These are phyloP conservation scores for Tanytarsus gracilentus DNA, from an alignment of 2,888 invertebrate genomes.

Conservation along the genomic window DNA sequence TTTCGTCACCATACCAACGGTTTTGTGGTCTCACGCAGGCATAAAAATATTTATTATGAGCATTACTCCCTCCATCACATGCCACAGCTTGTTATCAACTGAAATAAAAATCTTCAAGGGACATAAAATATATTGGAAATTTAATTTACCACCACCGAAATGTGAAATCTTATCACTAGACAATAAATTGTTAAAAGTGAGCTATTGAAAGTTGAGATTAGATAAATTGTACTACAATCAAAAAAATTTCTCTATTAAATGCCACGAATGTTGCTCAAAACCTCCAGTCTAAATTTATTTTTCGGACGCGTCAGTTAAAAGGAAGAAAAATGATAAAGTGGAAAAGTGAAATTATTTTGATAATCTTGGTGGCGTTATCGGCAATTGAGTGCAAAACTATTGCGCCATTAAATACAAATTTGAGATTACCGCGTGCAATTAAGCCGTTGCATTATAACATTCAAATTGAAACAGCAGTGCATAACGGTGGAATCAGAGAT, in stretches of 20 bases:
- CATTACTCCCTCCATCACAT: too few relatives aligned
- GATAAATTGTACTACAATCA: too few relatives aligned
- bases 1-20: too few relatives aligned
- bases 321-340: constrained; percentile 12
- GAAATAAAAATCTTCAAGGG: too few relatives aligned
- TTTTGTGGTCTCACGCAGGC: too few relatives aligned
- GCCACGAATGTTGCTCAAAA: background rate
- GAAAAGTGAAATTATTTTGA: background rate
- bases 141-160: too few relatives aligned
- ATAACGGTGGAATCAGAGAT: background rate
- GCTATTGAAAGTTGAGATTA: too few relatives aligned
- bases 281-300: background rate
- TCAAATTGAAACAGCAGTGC: background rate
- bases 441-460: background rate
- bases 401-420: background rate
- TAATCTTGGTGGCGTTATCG: background rate
- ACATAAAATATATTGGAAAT: too few relatives aligned
- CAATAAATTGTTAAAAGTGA: too few relatives aligned
- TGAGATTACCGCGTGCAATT: background rate
- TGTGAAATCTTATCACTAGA: too few relatives aligned
- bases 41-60: too few relatives aligned
- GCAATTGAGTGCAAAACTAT: background rate
- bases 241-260: background rate
- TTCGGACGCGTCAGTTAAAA: background rate
- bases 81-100: too few relatives aligned